Evolutionary conservation across 1,140 invertebrate species (phyloP).

Genomic region (Pogonognathellus flavescens): DNA sequence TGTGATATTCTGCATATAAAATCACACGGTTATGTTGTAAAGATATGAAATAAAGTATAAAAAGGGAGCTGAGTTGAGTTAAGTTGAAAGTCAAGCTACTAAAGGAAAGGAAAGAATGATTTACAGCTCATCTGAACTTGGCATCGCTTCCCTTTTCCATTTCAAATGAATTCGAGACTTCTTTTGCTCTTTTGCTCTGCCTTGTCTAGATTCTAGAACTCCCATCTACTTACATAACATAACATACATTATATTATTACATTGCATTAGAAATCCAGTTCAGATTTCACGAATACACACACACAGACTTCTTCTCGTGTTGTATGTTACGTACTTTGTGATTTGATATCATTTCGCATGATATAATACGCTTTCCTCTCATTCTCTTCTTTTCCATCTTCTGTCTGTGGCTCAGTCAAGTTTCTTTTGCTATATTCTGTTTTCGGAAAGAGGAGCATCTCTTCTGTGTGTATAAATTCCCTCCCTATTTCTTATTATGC

Average conservation of each 20-base stretch:
- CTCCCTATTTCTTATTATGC: constrained; percentile 18
- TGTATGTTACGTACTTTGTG: constrained; percentile 4
- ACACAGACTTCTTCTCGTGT: background rate
- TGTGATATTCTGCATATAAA: background rate
- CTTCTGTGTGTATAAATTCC: constrained; percentile 34
- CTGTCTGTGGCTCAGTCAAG: too few species aligned
- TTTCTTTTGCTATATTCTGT: too few species aligned
- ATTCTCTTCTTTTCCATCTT: background rate
- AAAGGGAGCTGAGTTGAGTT: constrained; percentile 21
- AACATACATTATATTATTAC: constrained; percentile 31
- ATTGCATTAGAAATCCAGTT: constrained; percentile 45
- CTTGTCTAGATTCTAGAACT: constrained; percentile 22
- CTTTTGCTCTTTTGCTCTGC: constrained; percentile 12
- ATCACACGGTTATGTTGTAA: background rate
- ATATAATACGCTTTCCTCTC: constrained; percentile 27
- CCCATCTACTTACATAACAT: constrained; percentile 30
- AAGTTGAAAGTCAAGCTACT: constrained; percentile 46
- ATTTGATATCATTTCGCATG: constrained; percentile 35
- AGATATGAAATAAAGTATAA: constrained; percentile 39
- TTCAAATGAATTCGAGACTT: constrained; percentile 41
- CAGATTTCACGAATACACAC: background rate
- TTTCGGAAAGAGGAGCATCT: background rate
- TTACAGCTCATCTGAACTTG: constrained; percentile 60
- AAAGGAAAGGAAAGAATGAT: constrained; percentile 55
- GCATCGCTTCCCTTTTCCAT: constrained; percentile 56